Conservation (phyloP, 2,113 vertebrate species). For the Loxodonta africana region DNA sequence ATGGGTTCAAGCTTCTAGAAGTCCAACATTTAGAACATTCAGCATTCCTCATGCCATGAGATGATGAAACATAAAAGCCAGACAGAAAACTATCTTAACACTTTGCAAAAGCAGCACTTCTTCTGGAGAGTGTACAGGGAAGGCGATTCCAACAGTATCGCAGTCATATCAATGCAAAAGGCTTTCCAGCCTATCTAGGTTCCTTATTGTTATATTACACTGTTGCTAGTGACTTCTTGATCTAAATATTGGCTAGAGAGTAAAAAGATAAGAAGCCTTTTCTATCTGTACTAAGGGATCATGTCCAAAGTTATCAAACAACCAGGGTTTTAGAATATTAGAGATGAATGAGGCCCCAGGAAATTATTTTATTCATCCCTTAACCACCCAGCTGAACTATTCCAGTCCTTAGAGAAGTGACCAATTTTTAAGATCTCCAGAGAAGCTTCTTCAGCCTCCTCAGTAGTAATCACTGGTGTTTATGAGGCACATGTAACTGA, state of each 20-base stretch:
- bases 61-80: constrained; percentile 63
- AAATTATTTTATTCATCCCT: not conserved
- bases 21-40: constrained; percentile 80
- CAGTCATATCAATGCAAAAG: not conserved
- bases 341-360: not conserved
- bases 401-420: not conserved
- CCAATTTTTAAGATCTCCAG: constrained; percentile 39
- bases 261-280: constrained; percentile 20
- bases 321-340: not conserved
- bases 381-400: not conserved
- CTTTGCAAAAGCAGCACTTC: constrained; percentile 9
- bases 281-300: not conserved
- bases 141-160: not conserved
- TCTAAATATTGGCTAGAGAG: constrained; percentile 27
- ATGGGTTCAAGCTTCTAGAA: constrained; percentile 88
- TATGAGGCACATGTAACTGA: not conserved
- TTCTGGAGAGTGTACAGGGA: not conserved
- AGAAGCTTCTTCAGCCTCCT: constrained; percentile 25
- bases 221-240: not conserved
- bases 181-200: not conserved
- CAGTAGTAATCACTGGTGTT: not conserved
- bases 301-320: constrained; percentile 5
- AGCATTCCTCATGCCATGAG: constrained; percentile 62
- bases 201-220: not conserved
- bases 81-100: constrained; percentile 39